A percentile compares a stretch with the other conserved stretches of the same genome.
Conservation (phyloP, 2,113 vertebrate species). For the Hippocampus guttulatus region DNA sequence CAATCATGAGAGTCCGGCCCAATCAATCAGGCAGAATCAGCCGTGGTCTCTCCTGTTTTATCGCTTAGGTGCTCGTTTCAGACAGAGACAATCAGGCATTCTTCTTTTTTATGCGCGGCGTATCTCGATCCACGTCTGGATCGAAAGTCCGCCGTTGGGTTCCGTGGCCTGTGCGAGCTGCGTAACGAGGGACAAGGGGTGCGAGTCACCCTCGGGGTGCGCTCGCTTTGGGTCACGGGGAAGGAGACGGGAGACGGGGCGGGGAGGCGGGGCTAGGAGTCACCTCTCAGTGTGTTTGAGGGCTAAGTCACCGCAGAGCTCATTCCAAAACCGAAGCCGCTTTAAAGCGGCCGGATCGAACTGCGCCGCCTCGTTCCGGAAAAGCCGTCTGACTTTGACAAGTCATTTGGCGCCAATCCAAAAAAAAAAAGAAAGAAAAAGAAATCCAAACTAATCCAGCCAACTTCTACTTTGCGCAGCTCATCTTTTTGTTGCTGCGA, state of each 20-base stretch:
- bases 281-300: slow-evolving; percentile 32
- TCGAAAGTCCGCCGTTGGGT: slow-evolving; percentile 5
- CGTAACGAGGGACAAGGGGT: slow-evolving; percentile 29
- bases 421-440: background rate
- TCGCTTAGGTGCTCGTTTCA: background rate
- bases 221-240: slow-evolving; percentile 21
- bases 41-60: slow-evolving; percentile 1
- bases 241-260: slow-evolving; percentile 25
- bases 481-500: slow-evolving; percentile 36
- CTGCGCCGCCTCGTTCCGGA: background rate
- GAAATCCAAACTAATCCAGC: slow-evolving; percentile 7
- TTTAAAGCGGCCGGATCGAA: background rate
- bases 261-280: background rate
- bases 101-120: background rate
- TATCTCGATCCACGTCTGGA: background rate
- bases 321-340: background rate
- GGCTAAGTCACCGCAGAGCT: slow-evolving; percentile 14
- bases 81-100: slow-evolving; percentile 4
- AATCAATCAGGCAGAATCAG: slow-evolving; percentile 38
- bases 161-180: slow-evolving; percentile 43
- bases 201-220: slow-evolving; percentile 8
- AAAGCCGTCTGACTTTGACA: slow-evolving; percentile 7
- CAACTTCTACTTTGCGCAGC: slow-evolving; percentile 10
- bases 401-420: slow-evolving; percentile 7
- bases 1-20: slow-evolving; percentile 47